Conservation (phyloP, 2,113 vertebrate species). For the Thunnus thynnus region DNA sequence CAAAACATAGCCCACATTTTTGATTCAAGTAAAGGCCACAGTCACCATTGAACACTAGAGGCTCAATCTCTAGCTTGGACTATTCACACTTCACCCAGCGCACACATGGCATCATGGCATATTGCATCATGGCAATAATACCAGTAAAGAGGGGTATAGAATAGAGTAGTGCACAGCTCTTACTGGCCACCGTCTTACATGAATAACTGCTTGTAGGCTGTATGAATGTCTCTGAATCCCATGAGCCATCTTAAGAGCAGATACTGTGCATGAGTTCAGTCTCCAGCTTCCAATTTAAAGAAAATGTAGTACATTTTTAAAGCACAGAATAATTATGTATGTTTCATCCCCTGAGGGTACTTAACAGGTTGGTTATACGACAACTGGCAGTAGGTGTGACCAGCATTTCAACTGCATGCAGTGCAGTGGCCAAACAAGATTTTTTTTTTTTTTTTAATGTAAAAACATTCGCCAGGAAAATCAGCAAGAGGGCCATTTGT, state of each 20-base stretch:
- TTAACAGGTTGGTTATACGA: slow-evolving; percentile 28
- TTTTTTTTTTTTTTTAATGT: background rate
- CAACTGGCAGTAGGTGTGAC: slow-evolving; percentile 38
- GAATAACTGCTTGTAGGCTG: background rate
- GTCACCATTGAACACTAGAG: background rate
- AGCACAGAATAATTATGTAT: slow-evolving; percentile 10
- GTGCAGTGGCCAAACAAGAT: background rate
- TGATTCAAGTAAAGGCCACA: background rate
- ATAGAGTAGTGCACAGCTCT: background rate
- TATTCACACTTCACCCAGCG: background rate
- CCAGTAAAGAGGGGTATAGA: background rate
- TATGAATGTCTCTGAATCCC: background rate
- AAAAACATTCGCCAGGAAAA: slow-evolving; percentile 34
- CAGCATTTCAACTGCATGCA: slow-evolving; percentile 12
- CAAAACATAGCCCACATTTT: slow-evolving; percentile 9
- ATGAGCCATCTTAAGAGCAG: background rate
- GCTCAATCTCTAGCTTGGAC: background rate
- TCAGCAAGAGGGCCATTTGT: slow-evolving; percentile 27
- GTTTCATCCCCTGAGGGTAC: slow-evolving; percentile 5
- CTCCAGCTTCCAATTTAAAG: slow-evolving; percentile 9
- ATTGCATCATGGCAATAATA: background rate
- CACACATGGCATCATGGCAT: background rate
- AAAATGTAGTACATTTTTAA: slow-evolving; percentile 7
- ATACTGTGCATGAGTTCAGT: background rate
- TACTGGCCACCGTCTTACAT: background rate